Conservation (phyloP, 2,888 invertebrate genomes). For the Agapetus fuscipes region DNA sequence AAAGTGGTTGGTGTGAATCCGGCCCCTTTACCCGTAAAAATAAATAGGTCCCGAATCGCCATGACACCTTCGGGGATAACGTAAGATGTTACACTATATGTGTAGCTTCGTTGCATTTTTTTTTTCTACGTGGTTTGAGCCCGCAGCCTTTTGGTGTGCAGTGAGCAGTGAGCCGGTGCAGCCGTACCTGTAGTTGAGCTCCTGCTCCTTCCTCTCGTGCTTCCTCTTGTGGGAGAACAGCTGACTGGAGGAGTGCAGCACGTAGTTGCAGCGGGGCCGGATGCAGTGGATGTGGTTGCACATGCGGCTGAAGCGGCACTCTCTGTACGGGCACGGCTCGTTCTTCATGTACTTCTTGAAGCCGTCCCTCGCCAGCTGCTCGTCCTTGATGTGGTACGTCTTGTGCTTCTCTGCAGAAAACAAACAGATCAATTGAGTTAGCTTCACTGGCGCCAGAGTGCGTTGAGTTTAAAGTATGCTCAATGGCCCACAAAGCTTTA, state of each 20-base stretch:
- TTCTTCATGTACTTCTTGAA: constrained; percentile 99
- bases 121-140: no score
- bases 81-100: no score
- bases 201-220: constrained; percentile 90
- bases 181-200: constrained; percentile 55
- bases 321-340: constrained; percentile 84
- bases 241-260: constrained; percentile 93
- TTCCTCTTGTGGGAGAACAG: constrained; percentile 95
- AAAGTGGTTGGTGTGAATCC: no score
- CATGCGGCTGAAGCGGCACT: constrained; percentile 83
- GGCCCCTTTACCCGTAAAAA: no score
- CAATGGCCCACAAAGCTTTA: no score
- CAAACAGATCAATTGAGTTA: constrained; percentile 12
- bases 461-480: no score
- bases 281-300: constrained; percentile 99
- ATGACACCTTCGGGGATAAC: no score
- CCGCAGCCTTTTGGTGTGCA: no score
- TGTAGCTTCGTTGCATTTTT: no score
- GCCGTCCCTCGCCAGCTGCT: constrained; percentile 88
- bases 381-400: constrained; percentile 95
- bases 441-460: no score
- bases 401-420: constrained; percentile 94
- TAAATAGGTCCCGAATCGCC: no score
- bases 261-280: constrained; percentile 88
- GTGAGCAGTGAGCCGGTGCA: no score